These are phyloP conservation scores for Micrasema minimum DNA, from an alignment of 1,140 invertebrate species.

Conservation along the genomic window DNA sequence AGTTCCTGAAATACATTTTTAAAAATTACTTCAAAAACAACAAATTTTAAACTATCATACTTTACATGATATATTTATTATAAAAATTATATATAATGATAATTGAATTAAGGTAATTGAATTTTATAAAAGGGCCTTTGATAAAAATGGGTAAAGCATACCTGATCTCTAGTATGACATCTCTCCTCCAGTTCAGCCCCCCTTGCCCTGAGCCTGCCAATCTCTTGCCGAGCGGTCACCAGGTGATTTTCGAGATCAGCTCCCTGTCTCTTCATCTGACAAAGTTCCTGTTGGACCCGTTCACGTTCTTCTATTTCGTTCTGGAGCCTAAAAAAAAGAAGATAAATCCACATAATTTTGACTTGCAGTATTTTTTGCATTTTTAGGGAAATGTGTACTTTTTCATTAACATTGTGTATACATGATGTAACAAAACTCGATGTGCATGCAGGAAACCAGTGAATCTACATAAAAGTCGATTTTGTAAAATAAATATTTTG, in stretches of 20 bases:
- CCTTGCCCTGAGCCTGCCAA: constrained; percentile 72
- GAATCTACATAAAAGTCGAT: too few relatives aligned
- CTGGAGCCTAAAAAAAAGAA: constrained; percentile 66
- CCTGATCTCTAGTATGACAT: constrained; percentile 76
- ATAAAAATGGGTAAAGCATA: constrained; percentile 34
- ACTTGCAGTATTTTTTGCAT: too few relatives aligned
- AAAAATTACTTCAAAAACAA: too few relatives aligned
- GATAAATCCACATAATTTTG: too few relatives aligned
- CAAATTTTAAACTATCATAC: constrained; percentile 1
- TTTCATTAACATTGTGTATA: too few relatives aligned
- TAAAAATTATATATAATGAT: neutral
- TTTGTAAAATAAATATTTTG: too few relatives aligned
- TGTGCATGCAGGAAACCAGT: too few relatives aligned
- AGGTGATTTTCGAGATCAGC: constrained; percentile 79
- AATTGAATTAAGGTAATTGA: neutral
- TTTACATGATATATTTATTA: neutral
- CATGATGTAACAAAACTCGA: too few relatives aligned
- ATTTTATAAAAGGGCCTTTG: neutral
- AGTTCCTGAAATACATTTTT: constrained; percentile 79
- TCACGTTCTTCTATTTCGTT: constrained; percentile 82
- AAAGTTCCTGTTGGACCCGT: constrained; percentile 75
- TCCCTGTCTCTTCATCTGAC: constrained; percentile 79
- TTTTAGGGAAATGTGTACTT: too few relatives aligned
- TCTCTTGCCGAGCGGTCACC: constrained; percentile 77
- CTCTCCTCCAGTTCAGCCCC: constrained; percentile 83